Percentiles rank a stretch among this genome's conserved stretches.
These are phyloP conservation scores for Paedocypris micromegethes DNA, from an alignment of 2,797 vertebrate genomes.

Conservation along the genomic window DNA sequence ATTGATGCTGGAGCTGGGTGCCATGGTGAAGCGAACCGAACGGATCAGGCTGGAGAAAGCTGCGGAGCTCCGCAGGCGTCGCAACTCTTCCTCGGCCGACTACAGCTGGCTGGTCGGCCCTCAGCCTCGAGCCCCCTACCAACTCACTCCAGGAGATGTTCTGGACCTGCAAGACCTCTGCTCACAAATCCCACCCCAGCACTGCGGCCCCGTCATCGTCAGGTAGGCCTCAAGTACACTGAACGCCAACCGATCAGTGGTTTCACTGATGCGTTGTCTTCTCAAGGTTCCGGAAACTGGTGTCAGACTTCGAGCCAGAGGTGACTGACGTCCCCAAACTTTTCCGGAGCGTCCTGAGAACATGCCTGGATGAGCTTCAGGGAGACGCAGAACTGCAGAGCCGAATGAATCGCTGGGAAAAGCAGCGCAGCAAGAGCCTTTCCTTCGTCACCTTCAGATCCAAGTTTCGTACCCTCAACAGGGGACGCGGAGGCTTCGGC, in stretches of 20 bases:
- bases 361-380: constrained; percentile 60
- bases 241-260: background rate
- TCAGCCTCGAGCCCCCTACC: constrained; percentile 59
- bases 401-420: constrained; percentile 47
- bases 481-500: constrained; percentile 50
- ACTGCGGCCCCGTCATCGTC: constrained; percentile 73
- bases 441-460: constrained; percentile 69
- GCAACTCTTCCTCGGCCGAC: constrained; percentile 66
- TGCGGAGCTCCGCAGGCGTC: constrained; percentile 58
- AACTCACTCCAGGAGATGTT: constrained; percentile 70
- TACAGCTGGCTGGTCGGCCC: constrained; percentile 73
- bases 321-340: constrained; percentile 70
- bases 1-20: constrained; percentile 75
- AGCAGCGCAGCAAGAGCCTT: constrained; percentile 73
- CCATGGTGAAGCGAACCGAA: constrained; percentile 73
- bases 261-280: background rate
- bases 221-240: constrained; percentile 55
- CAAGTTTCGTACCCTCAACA: constrained; percentile 62
- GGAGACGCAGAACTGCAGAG: constrained; percentile 41
- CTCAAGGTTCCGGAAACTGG: constrained; percentile 68
- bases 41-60: constrained; percentile 69
- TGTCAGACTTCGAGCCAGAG: constrained; percentile 72
- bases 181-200: constrained; percentile 67
- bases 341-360: constrained; percentile 65
- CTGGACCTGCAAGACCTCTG: constrained; percentile 76